Conservation (phyloP, 2,888 invertebrate species). For the Antitype chi region DNA sequence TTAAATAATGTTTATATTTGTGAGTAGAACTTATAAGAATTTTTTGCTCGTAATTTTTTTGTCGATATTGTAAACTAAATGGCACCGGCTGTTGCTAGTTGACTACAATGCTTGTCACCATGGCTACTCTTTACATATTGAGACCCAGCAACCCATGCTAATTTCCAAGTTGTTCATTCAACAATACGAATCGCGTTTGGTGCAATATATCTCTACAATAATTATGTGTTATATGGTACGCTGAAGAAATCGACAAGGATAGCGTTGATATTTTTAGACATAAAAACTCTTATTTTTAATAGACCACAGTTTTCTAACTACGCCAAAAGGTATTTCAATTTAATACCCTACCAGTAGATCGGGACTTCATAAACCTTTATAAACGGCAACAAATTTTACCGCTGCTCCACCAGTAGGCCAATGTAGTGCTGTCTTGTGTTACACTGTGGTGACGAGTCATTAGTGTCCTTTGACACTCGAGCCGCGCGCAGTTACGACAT, state of each 20-base stretch:
- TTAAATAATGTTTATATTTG: too few species aligned
- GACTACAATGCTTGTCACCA: too few species aligned
- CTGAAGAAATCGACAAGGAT: not conserved
- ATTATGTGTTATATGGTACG: too few species aligned
- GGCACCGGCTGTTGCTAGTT: too few species aligned
- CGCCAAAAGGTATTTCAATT: not conserved
- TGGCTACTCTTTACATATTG: too few species aligned
- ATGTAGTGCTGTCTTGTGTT: conserved; percentile 42
- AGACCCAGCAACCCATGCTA: too few species aligned
- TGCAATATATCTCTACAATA: too few species aligned
- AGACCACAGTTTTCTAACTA: not conserved
- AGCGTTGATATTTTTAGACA: not conserved
- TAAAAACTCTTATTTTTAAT: not conserved
- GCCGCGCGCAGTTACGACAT: conserved; percentile 43
- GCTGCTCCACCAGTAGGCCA: conserved; percentile 37
- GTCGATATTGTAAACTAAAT: too few species aligned
- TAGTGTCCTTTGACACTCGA: conserved; percentile 58
- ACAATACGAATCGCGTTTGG: too few species aligned
- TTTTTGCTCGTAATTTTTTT: too few species aligned
- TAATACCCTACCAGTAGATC: not conserved
- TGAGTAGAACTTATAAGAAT: too few species aligned
- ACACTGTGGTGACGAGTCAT: conserved; percentile 60
- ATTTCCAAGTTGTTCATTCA: too few species aligned
- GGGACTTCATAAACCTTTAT: not conserved
- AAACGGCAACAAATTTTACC: conserved; percentile 26